Evolutionary conservation across 2,888 invertebrate species (phyloP), one percentile per base, ranked within the genome.

Genomic region (Stratiomys singularior): DNA sequence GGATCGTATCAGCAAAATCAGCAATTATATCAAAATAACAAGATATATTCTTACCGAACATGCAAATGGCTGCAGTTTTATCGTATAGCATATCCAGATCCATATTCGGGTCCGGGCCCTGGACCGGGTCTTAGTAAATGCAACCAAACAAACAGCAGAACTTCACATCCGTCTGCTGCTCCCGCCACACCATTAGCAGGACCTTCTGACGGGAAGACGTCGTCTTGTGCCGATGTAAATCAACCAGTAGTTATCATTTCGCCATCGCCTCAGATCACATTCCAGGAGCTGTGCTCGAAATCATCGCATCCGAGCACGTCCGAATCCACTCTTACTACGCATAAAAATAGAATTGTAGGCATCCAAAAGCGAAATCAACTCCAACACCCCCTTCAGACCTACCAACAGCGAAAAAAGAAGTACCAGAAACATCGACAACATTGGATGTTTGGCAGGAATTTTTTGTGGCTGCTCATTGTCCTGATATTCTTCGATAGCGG

Each of bases 401-500:
- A n/a, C n/a, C 37, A 37, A 9, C 25, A 52, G 52, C 67, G 21
- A 0, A n/a, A 18, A 9, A 3, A 3, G 37, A 47, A 28, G 11
- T 46, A 76, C 60, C 78, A 56, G 69, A 21, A 64, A 23, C 52
- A 46, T 66, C 64, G 77, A 15, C 56, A 79, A 60, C 63, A 78
- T 66, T 77, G 79, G 37, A 67, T 74, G 46, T 76, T 79, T n/a
- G 69, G 76, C 9, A 30, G 81, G 5, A 84, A 86, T 79, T 82
- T 86, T 18, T 82, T 86, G 1, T 86, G 86, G 86, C 76, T 86
- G 15, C 81, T 86, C 2, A 86, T 86, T 77, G 85, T 86, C 0
- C 81, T 86, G 0, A 83, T 87, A 30, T 86, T 86, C 85, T 82
- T 86, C 21, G 86, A 86, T 80, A 52, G 44, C 13, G 83, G 84